A percentile compares a stretch with the other conserved stretches of the same genome.
Conservation (phyloP, 1,140 invertebrate species). For the Drosophila sulfurigaster region DNA sequence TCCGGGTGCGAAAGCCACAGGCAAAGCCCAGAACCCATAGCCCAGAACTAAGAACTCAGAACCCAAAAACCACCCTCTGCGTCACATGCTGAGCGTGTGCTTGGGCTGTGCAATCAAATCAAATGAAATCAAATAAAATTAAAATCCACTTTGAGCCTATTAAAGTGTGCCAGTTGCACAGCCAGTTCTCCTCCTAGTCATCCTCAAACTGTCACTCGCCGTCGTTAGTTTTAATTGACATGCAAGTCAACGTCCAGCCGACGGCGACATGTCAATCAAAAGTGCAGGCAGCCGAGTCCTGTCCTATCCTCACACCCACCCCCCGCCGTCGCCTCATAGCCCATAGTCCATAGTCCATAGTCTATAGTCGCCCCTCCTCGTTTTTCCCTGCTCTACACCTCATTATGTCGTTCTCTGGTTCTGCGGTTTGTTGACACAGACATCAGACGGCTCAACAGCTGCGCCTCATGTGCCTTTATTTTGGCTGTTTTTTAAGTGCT, state of each 20-base stretch:
- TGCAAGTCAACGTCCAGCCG: conserved; percentile 81
- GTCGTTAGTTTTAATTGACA: conserved; percentile 82
- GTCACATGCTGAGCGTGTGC: conserved; percentile 61
- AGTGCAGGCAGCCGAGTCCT: conserved; percentile 38
- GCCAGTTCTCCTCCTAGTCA: conserved; percentile 5
- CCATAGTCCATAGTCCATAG: not conserved
- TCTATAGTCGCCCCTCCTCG: not conserved
- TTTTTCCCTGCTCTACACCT: conserved; percentile 34
- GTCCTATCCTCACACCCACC: conserved; percentile 10
- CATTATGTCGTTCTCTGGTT: conserved; percentile 56
- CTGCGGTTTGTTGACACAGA: conserved; percentile 74
- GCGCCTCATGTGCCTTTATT: conserved; percentile 35
- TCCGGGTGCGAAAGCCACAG: conserved; percentile 12
- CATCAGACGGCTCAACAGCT: conserved; percentile 50
- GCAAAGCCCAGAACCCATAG: not conserved
- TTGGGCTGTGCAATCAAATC: conserved; percentile 66
- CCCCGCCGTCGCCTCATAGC: conserved; percentile 4
- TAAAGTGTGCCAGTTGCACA: conserved; percentile 68
- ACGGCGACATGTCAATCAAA: conserved; percentile 82
- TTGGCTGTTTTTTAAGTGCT: conserved; percentile 42
- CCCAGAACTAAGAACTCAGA: not conserved
- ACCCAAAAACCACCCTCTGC: conserved; percentile 48
- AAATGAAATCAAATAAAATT: conserved; percentile 84
- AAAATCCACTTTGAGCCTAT: conserved; percentile 84
- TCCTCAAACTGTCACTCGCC: conserved; percentile 55